Base-by-base conservation (phyloP, 2,797 vertebrate species). In the Myoxocephalus aenaeus region DNA sequence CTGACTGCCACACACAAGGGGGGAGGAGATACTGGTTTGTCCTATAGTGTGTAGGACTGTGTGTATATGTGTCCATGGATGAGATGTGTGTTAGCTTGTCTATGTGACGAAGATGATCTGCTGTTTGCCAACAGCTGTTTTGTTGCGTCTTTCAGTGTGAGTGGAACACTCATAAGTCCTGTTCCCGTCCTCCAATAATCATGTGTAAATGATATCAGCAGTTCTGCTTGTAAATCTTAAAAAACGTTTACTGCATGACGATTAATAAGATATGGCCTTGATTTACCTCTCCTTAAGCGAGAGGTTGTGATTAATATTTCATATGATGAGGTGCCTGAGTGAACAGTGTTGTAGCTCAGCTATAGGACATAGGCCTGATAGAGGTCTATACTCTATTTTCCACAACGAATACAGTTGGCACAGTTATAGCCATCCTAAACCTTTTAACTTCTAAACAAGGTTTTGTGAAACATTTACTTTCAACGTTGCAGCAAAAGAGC, bases 201-300 rank as follows among this genome's bases (percentile, higher is more conserved):
- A 83, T 86, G 72, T 83, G 73, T 88, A 84, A 80, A 77, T 76
- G 2, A 84, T 85, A 32, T 57, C 22, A 73, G 22, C 20, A 66
- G 4, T 5, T 74, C 63, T 73, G 53, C 57, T 48, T 68, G 42
- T 81, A 83, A 68, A 87, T 81, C 59, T 73, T 70, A 63, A 13
- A 17, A 78, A 78, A 1, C 82, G 48, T 75, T 79, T 63, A 70
- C 22, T 17, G 51, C 48, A 66, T 42, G 34, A 44, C 51, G 36
- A 3, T 27, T 69, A 86, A 76, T 51, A 76, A 73, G 8, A 82
- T 7, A 32, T 17, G 9, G 34, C 15, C 65, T 81, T 29, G 54
- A 61, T 78, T 69, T 70, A 76, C 17, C 20, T 72, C 40, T 67
- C 5, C 12, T 57, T n/a, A 32, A 38, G 22, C 14, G 25, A 32